Conservation (phyloP, 2,888 invertebrate species). For the Synergus gifuensis region DNA sequence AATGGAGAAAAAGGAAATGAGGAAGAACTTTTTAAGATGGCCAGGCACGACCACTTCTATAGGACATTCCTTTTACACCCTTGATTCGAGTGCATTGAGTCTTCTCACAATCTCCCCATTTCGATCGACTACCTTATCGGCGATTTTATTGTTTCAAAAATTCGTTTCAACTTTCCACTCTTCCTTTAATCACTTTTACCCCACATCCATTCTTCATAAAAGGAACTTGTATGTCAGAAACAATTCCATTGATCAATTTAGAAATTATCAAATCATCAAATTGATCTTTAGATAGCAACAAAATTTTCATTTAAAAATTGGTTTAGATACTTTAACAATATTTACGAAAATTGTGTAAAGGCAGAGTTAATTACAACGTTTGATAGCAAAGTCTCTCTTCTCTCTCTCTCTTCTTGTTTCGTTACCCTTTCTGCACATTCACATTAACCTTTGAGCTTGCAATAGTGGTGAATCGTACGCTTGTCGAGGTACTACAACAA, state of each 20-base stretch:
- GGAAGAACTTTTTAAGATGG: conserved; percentile 53
- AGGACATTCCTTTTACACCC: conserved; percentile 33
- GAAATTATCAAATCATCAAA: too few species aligned
- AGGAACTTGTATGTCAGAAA: neutral
- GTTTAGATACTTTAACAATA: neutral
- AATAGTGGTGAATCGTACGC: conserved; percentile 1
- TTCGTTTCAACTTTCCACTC: conserved; percentile 47
- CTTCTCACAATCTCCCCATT: conserved; percentile 47
- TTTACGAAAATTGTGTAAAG: conserved; percentile 22
- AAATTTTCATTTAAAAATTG: too few species aligned
- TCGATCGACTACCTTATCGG: conserved; percentile 59
- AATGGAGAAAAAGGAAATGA: conserved; percentile 29
- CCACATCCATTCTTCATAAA: neutral
- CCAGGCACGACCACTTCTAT: conserved; percentile 53
- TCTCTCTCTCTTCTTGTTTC: neutral
- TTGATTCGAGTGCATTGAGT: conserved; percentile 18
- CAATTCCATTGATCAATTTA: neutral
- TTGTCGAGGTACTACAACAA: conserved; percentile 17
- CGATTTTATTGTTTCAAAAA: conserved; percentile 65
- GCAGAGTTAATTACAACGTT: conserved; percentile 19
- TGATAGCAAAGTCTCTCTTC: conserved; percentile 19
- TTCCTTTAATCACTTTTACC: neutral
- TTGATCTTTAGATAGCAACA: too few species aligned
- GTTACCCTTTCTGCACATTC: conserved; percentile 13
- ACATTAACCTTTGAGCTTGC: conserved; percentile 29